A percentile compares a stretch with the other conserved stretches of the same genome.
Evolutionary conservation across 2,888 invertebrate species (phyloP).

Genomic region (Hirtodrosophila histrioides): DNA sequence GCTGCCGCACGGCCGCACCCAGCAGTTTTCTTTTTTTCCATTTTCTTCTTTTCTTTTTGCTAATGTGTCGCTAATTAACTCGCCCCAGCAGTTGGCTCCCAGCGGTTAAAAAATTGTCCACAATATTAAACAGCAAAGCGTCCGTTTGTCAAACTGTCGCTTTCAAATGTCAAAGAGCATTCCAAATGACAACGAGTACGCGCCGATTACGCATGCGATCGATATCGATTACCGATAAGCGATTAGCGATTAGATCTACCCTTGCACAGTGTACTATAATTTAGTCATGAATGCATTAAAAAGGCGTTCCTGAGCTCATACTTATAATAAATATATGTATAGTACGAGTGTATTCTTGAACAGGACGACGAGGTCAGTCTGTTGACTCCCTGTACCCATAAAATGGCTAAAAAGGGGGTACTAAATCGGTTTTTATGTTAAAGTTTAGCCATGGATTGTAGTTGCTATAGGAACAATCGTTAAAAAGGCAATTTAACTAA

Average conservation of each 20-base stretch:
- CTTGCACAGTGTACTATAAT: too few species aligned
- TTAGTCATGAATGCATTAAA: too few species aligned
- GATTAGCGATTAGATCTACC: background rate
- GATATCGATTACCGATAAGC: conserved; percentile 19
- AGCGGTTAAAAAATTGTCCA: conserved; percentile 25
- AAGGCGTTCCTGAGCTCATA: too few species aligned
- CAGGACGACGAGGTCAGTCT: too few species aligned
- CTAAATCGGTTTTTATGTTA: too few species aligned
- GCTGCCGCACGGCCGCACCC: conserved; percentile 61
- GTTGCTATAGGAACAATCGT: too few species aligned
- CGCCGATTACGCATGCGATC: conserved; percentile 19
- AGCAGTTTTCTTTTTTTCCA: conserved; percentile 10
- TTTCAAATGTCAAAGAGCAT: conserved; percentile 23
- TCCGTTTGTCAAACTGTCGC: conserved; percentile 22
- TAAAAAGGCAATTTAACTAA: too few species aligned
- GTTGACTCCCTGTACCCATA: too few species aligned
- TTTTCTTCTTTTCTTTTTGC: conserved; percentile 31
- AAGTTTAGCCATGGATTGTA: too few species aligned
- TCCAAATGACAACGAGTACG: conserved; percentile 1
- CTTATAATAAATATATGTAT: too few species aligned
- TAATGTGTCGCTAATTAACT: conserved; percentile 68
- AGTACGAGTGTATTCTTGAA: too few species aligned
- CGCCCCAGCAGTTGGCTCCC: conserved; percentile 24
- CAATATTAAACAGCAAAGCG: conserved; percentile 13
- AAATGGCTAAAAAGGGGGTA: too few species aligned